Base-by-base conservation (phyloP, 1,140 invertebrate genomes). In the Diorhabda sublineata region DNA sequence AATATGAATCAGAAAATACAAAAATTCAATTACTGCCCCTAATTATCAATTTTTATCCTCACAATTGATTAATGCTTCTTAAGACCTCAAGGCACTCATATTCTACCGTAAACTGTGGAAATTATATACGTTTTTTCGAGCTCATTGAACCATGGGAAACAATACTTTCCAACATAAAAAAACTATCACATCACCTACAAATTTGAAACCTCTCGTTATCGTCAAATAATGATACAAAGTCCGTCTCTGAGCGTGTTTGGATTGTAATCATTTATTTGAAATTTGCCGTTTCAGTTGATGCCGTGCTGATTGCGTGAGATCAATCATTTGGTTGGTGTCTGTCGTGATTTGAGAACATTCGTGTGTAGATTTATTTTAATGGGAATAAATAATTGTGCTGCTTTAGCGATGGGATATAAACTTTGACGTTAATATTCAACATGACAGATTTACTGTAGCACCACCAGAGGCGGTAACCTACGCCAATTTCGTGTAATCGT, bases 331-430 rank as follows among this genome's bases (percentile, higher is more conserved):
- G 47, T n/a, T 8, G 47, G 47, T 52, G n/a, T 52, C 47, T 52
- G 47, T n/a, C 47, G 47, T 52, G 47, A 52, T 52, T 52, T 6
- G 6, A 52, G 47, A 4, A 52, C 47, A 52, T 52, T 52, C 47
- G 47, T n/a, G 47, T 52, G 47, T n/a, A n/a, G n/a, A 52, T 52
- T 52, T 52, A 52, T 52, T 52, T 52, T 52, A 52, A 52, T 52
- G 47, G n/a, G 47, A 52, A n/a, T 8, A 52, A 52, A 52, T 52
- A 52, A 52, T 52, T 52, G 47, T 52, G 6, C 47, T n/a, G n/a
- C 6, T 52, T 52, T 52, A 52, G n/a, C 47, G 47, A 52, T 6
- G 6, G 47, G n/a, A 52, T 52, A 52, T 52, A 52, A 52, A 52
- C 6, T 52, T n/a, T 52, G 47, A 52, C 47, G n/a, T 52, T 52